phyloP scores from a whole-genome alignment of 2,797 vertebrate species.

The Xenops minutus region DNA sequence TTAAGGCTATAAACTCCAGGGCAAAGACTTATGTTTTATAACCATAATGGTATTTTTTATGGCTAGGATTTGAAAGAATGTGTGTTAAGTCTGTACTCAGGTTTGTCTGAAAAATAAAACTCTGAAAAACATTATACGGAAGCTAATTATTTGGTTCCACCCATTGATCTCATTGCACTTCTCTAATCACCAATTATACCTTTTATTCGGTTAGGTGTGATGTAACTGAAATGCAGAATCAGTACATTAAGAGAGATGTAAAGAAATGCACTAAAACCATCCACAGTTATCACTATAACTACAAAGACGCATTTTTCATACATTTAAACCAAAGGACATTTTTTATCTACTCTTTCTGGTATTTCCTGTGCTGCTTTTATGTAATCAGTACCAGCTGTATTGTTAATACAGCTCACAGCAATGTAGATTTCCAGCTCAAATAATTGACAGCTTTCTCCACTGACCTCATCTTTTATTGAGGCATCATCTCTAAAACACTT shows the following conservation, averaged over 20 bases:
- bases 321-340: slow-evolving; percentile 1
- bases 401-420: slow-evolving; percentile 51
- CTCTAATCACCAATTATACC: neutral
- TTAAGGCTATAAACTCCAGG: neutral
- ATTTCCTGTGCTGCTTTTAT: slow-evolving; percentile 62
- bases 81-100: neutral
- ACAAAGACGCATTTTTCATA: slow-evolving; percentile 26
- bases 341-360: slow-evolving; percentile 51
- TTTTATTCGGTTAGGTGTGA: neutral
- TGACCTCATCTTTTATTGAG: slow-evolving; percentile 49
- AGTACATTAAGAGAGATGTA: neutral
- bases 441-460: slow-evolving; percentile 60
- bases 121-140: neutral
- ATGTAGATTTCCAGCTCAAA: slow-evolving; percentile 49
- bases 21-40: slow-evolving; percentile 4
- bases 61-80: slow-evolving; percentile 13
- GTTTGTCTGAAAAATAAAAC: slow-evolving; percentile 8
- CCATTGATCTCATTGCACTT: neutral
- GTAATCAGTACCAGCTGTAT: slow-evolving; percentile 57
- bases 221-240: neutral
- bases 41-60: neutral
- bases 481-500: slow-evolving; percentile 37
- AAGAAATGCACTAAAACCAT: neutral
- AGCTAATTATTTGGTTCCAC: neutral
- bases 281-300: neutral